Evolutionary conservation across 2,113 vertebrate species (phyloP).

Genomic region (Corythornis vintsioides): DNA sequence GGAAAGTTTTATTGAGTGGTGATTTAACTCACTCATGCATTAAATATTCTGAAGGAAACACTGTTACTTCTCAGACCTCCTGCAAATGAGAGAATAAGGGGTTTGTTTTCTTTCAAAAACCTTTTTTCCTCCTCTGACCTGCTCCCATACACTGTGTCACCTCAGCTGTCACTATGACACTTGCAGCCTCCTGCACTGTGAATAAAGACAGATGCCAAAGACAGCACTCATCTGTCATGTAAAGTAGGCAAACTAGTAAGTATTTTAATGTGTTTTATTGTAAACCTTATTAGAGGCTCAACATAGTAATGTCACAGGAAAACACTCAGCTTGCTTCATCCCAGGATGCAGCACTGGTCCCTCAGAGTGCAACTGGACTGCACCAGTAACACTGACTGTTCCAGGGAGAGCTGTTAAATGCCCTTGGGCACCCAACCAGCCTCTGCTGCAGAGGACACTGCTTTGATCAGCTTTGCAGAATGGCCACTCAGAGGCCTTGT

Average conservation of each 20-base stretch:
- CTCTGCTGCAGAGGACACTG: neutral
- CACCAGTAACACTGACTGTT: neutral
- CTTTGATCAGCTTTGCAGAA: neutral
- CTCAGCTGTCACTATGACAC: neutral
- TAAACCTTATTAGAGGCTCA: neutral
- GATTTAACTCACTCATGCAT: neutral
- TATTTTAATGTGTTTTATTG: conserved; percentile 22
- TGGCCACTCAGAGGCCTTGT: neutral
- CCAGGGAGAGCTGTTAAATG: neutral
- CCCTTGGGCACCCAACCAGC: neutral
- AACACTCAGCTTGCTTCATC: neutral
- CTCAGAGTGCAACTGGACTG: neutral
- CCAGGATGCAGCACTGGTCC: neutral
- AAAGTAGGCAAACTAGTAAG: neutral
- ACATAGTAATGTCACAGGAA: neutral
- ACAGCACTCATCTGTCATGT: neutral
- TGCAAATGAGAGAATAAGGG: neutral
- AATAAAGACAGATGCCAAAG: neutral
- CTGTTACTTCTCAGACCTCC: neutral
- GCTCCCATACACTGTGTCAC: neutral
- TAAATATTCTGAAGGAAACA: neutral
- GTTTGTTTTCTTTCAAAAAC: neutral
- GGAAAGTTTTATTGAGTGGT: neutral
- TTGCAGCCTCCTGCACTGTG: neutral
- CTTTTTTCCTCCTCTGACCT: neutral